Evolutionary conservation across 2,888 invertebrate species (phyloP).

Genomic region (Tenthredo scrophulariae): DNA sequence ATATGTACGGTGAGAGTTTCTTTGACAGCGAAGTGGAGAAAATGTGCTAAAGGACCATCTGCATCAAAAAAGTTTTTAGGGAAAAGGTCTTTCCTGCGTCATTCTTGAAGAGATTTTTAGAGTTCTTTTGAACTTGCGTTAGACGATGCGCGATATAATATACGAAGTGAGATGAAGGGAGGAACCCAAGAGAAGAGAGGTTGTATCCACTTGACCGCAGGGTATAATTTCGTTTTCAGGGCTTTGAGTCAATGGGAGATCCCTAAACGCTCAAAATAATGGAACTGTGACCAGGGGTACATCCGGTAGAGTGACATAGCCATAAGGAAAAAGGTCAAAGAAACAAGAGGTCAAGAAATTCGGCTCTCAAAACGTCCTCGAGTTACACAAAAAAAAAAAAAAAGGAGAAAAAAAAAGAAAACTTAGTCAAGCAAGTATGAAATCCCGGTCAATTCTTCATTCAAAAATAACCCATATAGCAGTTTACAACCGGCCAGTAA

Average conservation of each 20-base stretch:
- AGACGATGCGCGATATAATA: slow-evolving; percentile 21
- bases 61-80: not conserved
- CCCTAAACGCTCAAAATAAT: slow-evolving; percentile 9
- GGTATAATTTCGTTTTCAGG: slow-evolving; percentile 34
- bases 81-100: not conserved
- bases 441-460: not conserved
- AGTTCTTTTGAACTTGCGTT: slow-evolving; percentile 37
- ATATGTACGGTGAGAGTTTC: slow-evolving; percentile 5
- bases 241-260: slow-evolving; percentile 22
- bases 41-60: not conserved
- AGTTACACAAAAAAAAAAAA: not conserved
- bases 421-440: not conserved
- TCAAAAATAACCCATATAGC: not conserved
- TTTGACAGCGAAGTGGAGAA: not conserved
- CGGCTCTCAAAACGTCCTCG: not conserved
- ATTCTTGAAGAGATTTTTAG: slow-evolving; percentile 31
- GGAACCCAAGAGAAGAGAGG: slow-evolving; percentile 3
- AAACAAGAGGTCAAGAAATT: not conserved
- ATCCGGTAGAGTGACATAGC: not conserved
- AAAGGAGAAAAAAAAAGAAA: not conserved
- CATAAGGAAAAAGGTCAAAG: not conserved
- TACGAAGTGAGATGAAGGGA: not conserved
- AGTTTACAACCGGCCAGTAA: not conserved
- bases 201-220: slow-evolving; percentile 48
- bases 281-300: not conserved